Conservation (phyloP, 2,888 invertebrate genomes). For the Archaeoteleia sp. region DNA sequence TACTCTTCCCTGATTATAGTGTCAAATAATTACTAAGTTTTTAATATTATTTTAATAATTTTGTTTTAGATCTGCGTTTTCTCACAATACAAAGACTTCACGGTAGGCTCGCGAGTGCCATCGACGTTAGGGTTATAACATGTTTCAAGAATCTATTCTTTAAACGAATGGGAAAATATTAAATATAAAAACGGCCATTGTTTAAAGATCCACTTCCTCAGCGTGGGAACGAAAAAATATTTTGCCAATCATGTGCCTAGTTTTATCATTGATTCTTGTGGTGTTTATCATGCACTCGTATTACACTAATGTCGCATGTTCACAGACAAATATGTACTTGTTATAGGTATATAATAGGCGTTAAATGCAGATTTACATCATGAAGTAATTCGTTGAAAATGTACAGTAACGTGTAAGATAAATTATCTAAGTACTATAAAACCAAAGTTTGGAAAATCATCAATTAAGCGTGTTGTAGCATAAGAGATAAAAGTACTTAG, state of each 20-base stretch:
- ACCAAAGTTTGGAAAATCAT: too few relatives aligned
- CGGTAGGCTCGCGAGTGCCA: slow-evolving; percentile 86
- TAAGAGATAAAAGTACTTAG: too few relatives aligned
- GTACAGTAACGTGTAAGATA: too few relatives aligned
- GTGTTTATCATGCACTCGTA: too few relatives aligned
- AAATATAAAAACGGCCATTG: slow-evolving; percentile 8
- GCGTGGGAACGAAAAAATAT: slow-evolving; percentile 44
- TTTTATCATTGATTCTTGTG: slow-evolving; percentile 7
- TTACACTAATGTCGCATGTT: too few relatives aligned
- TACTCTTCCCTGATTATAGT: too few relatives aligned
- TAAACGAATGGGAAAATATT: background rate
- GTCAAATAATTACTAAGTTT: slow-evolving; percentile 6
- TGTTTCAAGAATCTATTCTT: background rate
- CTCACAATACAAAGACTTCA: slow-evolving; percentile 95
- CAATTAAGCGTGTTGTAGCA: too few relatives aligned
- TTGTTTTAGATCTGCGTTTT: slow-evolving; percentile 91
- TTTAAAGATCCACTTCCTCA: slow-evolving; percentile 8
- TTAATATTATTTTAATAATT: slow-evolving; percentile 20
- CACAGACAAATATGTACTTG: too few relatives aligned
- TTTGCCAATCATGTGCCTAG: slow-evolving; percentile 63
- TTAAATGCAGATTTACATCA: too few relatives aligned
- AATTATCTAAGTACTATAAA: too few relatives aligned
- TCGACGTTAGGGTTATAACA: slow-evolving; percentile 81
- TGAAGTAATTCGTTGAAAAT: too few relatives aligned
- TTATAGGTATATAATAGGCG: too few relatives aligned